Conservation (phyloP, 37 sponge, comb jelly and placozoan species). For the Haliclona indistincta region DNA sequence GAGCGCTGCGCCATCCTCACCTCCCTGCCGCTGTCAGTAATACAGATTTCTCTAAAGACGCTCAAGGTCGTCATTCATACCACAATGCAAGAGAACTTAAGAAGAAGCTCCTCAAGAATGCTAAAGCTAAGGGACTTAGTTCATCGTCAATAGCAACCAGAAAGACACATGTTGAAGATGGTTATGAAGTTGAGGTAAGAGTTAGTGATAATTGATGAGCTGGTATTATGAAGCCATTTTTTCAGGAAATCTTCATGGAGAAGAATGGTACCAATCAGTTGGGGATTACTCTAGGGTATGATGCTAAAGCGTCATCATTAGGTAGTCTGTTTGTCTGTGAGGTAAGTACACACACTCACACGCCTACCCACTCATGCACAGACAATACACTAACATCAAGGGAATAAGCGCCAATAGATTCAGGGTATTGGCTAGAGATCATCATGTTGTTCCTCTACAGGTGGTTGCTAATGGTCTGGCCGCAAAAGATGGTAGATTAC, state of each 20-base stretch:
- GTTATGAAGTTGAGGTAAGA: conserved; percentile 73
- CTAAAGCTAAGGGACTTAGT: background rate
- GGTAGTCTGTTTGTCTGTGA: conserved; percentile 56
- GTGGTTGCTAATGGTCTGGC: conserved; percentile 71
- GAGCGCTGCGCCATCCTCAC: background rate
- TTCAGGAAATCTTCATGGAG: conserved; percentile 65
- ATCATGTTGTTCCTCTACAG: conserved; percentile 17
- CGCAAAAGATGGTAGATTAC: conserved; percentile 64
- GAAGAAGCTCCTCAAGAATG: background rate
- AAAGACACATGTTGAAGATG: conserved; percentile 21
- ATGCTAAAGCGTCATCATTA: conserved; percentile 14
- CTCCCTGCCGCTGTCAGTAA: background rate
- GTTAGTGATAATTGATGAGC: background rate
- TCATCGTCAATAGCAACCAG: background rate
- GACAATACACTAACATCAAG: too few species aligned
- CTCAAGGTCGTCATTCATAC: background rate
- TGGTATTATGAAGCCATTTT: background rate
- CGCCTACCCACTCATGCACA: too few species aligned
- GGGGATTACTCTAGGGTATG: conserved; percentile 78
- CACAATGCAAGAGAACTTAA: background rate
- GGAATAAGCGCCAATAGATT: too few species aligned
- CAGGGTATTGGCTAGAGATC: background rate
- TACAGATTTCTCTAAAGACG: background rate
- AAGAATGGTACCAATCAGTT: conserved; percentile 74
- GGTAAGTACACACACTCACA: conserved; percentile 20